Evolutionary conservation across 2,797 vertebrate genomes (phyloP), one percentile per base, ranked within the genome.

Genomic region (Staurois parvus): DNA sequence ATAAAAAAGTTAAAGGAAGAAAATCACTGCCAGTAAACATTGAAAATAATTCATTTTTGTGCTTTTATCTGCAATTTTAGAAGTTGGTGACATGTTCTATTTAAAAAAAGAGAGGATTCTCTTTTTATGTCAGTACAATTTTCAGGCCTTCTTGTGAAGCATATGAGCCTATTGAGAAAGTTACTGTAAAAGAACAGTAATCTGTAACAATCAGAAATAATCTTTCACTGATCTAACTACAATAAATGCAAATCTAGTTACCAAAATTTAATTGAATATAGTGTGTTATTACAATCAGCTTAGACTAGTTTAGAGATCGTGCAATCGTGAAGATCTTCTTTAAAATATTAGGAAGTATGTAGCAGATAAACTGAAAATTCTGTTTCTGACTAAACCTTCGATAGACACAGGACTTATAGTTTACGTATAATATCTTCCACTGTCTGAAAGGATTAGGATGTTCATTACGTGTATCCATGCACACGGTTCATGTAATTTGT

Each of bases 381-480:
- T 24, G 21, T 59, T 77, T 77, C n/a, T 17, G 32, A 19, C 1
- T 17, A 66, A 66, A 77, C 30, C 9, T 77, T 42, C 40, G 26
- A 2, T 66, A 66, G 56, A 66, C 34, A n/a, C 59, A 28, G 24
- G 40, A 52, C 64, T 40, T 28, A 66, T 11, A 26, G 30, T 37
- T 40, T 66, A 62, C 40, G 32, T 24, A 21, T 24, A 40, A 66
- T 76, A 15, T 26, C n/a, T 24, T 76, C 21, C 56, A 64, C 59
- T 56, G 19, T 24, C 56, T 83, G 19, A 83, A 74, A 74, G 70
- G 52, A 74, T 66, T 29, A 75, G 37, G 59, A 66, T 29, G 29
- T 74, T 74, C 66, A 83, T 66, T 37, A 67, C 42, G 81, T 75
- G 81, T 42, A 75, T 67, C 34, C 56, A 67, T 66, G 59, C 26